These are phyloP conservation scores for Aspidiotus destructor DNA, from an alignment of 2,888 invertebrate genomes.

Conservation along the genomic window DNA sequence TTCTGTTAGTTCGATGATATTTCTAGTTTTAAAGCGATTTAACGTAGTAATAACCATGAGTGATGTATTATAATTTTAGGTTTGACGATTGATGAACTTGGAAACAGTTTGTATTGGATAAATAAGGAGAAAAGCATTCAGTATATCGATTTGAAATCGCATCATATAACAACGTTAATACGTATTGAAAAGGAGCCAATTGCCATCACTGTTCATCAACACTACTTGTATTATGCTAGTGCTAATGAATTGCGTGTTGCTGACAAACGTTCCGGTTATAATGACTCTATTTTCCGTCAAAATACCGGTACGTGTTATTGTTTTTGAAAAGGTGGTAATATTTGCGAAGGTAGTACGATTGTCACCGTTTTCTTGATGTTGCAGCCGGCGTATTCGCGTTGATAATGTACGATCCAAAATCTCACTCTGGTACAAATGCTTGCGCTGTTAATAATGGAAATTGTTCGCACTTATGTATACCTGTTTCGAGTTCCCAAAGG, in stretches of 20 bases:
- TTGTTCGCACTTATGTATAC: constrained; percentile 67
- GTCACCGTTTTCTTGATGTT: neutral
- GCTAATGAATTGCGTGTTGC: constrained; percentile 51
- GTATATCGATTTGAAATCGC: constrained; percentile 48
- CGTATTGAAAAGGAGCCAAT: constrained; percentile 43
- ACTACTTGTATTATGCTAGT: constrained; percentile 59
- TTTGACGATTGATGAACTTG: constrained; percentile 52
- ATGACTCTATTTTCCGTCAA: constrained; percentile 48
- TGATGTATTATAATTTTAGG: constrained; percentile 43
- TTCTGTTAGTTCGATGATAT: constrained; percentile 12
- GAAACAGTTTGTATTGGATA: constrained; percentile 62
- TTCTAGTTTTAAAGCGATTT: neutral
- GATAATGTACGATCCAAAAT: constrained; percentile 59
- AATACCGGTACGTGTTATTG: constrained; percentile 47
- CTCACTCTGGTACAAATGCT: constrained; percentile 52
- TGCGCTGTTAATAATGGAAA: constrained; percentile 49
- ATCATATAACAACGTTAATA: constrained; percentile 28
- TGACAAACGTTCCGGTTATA: constrained; percentile 49
- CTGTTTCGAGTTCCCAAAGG: constrained; percentile 48
- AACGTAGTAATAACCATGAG: neutral
- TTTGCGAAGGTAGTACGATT: neutral
- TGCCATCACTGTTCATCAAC: constrained; percentile 58
- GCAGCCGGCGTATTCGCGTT: constrained; percentile 53
- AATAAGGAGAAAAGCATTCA: constrained; percentile 51
- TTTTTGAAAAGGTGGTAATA: constrained; percentile 32